phyloP scores from a whole-genome alignment of 2,113 vertebrate genomes.

The Acinonyx jubatus region DNA sequence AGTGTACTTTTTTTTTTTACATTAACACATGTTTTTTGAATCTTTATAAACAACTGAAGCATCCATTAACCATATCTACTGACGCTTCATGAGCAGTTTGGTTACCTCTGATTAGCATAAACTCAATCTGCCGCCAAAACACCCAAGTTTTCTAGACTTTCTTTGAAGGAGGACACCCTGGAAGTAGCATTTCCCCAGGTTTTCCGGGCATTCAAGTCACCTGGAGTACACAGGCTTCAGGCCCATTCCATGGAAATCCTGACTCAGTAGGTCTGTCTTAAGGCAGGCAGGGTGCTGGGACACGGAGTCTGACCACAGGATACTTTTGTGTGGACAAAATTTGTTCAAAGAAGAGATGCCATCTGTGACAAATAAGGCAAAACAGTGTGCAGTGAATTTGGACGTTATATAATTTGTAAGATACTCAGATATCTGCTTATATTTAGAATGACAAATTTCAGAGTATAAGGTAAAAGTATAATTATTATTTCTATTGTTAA shows the following conservation, averaged over 20 bases:
- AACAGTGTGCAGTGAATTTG: not conserved
- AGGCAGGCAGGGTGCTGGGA: no score
- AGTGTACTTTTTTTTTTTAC: not conserved
- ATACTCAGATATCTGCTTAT: not conserved
- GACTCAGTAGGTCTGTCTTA: not conserved
- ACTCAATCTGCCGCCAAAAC: not conserved
- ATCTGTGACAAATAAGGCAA: not conserved
- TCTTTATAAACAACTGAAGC: not conserved
- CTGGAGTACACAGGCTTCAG: not conserved
- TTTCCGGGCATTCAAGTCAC: not conserved
- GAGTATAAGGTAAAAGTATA: not conserved
- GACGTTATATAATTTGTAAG: not conserved
- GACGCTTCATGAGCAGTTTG: not conserved
- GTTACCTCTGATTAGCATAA: not conserved
- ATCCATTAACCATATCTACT: not conserved
- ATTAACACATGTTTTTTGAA: not conserved
- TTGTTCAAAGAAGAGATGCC: not conserved
- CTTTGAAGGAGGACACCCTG: not conserved
- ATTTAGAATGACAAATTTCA: not conserved
- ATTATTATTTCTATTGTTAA: conserved; percentile 18
- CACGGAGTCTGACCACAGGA: not conserved
- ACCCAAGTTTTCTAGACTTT: not conserved
- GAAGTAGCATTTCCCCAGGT: not conserved
- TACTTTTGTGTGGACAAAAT: not conserved
- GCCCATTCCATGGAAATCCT: not conserved